Evolutionary conservation across 2,888 invertebrate genomes (phyloP).

Genomic region (Rugalucina vietnamica): DNA sequence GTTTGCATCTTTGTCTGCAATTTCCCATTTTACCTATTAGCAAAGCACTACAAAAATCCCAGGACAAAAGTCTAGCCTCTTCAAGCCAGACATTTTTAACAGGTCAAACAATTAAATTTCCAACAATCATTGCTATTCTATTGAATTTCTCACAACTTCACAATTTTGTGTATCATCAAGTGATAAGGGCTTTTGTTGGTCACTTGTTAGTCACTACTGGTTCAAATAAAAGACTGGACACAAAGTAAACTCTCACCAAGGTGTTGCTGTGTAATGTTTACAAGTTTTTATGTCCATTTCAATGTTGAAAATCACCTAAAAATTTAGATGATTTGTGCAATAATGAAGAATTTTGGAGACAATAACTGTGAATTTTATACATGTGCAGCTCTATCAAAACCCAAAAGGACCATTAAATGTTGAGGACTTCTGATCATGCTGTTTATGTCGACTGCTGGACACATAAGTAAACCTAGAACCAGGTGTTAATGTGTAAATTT

Average conservation of each 20-base stretch:
- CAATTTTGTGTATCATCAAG: background rate
- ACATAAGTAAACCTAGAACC: too few relatives aligned
- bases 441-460: too few relatives aligned
- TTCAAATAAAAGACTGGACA: background rate
- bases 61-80: background rate
- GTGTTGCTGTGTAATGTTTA: background rate
- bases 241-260: background rate
- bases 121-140: background rate
- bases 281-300: slow-evolving; percentile 1
- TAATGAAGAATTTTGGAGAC: too few relatives aligned
- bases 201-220: background rate
- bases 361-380: too few relatives aligned
- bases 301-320: too few relatives aligned
- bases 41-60: background rate
- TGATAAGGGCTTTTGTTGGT: background rate
- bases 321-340: too few relatives aligned
- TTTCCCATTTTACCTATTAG: background rate
- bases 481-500: too few relatives aligned
- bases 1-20: background rate
- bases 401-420: too few relatives aligned
- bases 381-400: too few relatives aligned
- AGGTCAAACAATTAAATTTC: background rate
- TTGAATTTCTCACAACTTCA: background rate
- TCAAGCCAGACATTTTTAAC: slow-evolving; percentile 7
- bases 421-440: too few relatives aligned